Percentiles rank a stretch among this genome's conserved stretches.
These are phyloP conservation scores for Drosophila tripunctata DNA, from an alignment of 2,888 invertebrate genomes.

Conservation along the genomic window DNA sequence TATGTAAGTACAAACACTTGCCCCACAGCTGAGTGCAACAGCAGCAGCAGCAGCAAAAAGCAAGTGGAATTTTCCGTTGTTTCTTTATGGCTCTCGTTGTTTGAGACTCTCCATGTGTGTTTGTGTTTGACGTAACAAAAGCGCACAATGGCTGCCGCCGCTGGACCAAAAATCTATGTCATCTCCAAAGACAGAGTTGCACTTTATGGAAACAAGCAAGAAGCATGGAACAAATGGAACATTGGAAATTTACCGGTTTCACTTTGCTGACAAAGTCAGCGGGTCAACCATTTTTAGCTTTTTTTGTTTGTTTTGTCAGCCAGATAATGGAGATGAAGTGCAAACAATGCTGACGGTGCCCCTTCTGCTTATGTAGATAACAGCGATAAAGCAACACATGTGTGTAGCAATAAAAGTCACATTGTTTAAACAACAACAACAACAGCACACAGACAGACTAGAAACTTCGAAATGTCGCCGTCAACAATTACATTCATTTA, in stretches of 20 bases:
- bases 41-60: too few species aligned
- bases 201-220: not conserved
- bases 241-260: constrained; percentile 5
- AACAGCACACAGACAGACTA: constrained; percentile 29
- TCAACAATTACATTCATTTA: constrained; percentile 9
- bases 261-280: constrained; percentile 31
- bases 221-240: not conserved
- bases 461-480: constrained; percentile 36
- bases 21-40: constrained; percentile 58
- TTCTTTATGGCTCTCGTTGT: constrained; percentile 32
- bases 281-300: constrained; percentile 26
- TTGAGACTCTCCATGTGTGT: constrained; percentile 9
- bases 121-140: constrained; percentile 49
- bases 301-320: constrained; percentile 40
- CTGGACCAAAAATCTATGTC: constrained; percentile 16
- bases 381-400: constrained; percentile 43
- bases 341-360: constrained; percentile 43
- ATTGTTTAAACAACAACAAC: constrained; percentile 39
- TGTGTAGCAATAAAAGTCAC: constrained; percentile 32
- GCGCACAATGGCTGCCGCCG: constrained; percentile 2
- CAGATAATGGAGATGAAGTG: constrained; percentile 42
- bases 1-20: constrained; percentile 24
- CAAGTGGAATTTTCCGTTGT: constrained; percentile 74
- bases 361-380: constrained; percentile 30
- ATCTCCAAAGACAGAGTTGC: not conserved